Conservation (phyloP, 1,140 invertebrate genomes). For the Aphis gossypii region DNA sequence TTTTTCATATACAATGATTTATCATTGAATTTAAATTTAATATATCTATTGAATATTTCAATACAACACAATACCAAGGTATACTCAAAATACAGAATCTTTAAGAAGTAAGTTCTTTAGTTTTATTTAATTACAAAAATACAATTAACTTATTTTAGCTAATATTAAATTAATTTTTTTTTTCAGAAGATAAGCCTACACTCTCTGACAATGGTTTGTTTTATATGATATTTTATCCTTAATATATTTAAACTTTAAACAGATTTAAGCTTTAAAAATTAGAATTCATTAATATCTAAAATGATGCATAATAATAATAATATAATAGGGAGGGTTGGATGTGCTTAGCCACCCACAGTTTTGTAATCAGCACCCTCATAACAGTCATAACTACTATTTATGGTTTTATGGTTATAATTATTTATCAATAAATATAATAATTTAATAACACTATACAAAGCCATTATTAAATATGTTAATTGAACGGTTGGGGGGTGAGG, state of each 20-base stretch:
- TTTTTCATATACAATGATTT: background rate
- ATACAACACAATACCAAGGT: too few relatives aligned
- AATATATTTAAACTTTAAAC: background rate
- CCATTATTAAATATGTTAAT: background rate
- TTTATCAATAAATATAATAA: background rate
- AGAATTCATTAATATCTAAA: background rate
- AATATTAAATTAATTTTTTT: background rate
- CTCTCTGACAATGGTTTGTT: too few relatives aligned
- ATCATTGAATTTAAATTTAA: background rate
- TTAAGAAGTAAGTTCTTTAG: background rate
- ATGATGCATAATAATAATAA: background rate
- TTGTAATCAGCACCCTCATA: background rate
- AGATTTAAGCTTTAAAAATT: background rate
- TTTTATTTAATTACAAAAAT: background rate
- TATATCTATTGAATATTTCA: background rate
- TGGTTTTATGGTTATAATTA: background rate
- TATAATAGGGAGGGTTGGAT: too few relatives aligned
- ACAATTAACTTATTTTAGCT: background rate
- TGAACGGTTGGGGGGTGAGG: background rate
- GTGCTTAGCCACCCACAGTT: background rate
- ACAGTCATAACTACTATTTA: background rate
- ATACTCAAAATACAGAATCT: background rate
- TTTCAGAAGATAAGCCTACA: background rate
- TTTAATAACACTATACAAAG: background rate
- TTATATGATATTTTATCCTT: background rate